Evolutionary conservation across 2,888 invertebrate genomes (phyloP).

Genomic region (Caenorhabditis panamensis): DNA sequence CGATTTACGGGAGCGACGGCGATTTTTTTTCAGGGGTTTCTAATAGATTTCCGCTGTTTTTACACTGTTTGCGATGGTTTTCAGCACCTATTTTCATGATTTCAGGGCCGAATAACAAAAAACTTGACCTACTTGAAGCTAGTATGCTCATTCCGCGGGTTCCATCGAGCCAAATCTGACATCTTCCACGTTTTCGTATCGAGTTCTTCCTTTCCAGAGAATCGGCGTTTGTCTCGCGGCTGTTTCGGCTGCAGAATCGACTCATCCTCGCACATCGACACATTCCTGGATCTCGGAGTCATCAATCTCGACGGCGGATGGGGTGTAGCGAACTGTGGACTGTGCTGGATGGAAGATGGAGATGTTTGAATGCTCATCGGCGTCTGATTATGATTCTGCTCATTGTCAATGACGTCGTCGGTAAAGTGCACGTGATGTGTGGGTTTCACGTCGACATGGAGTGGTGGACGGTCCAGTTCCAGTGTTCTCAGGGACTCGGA

Average conservation of each 20-base stretch:
- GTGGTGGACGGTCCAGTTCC: neutral
- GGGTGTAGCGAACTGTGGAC: slow-evolving; percentile 3
- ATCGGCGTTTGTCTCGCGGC: slow-evolving; percentile 45
- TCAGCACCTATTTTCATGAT: too few species aligned
- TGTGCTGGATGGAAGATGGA: neutral
- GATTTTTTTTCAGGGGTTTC: too few species aligned
- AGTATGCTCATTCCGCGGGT: slow-evolving; percentile 72
- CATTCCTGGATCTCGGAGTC: slow-evolving; percentile 50
- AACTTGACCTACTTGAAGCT: slow-evolving; percentile 62
- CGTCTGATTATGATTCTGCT: slow-evolving; percentile 13
- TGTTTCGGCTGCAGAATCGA: slow-evolving; percentile 43
- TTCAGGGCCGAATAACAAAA: neutral
- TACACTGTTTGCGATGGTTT: too few species aligned
- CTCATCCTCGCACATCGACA: slow-evolving; percentile 61
- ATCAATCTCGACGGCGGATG: slow-evolving; percentile 22
- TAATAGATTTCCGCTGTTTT: too few species aligned
- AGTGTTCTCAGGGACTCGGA: slow-evolving; percentile 26
- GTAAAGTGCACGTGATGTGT: slow-evolving; percentile 46
- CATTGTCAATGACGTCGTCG: slow-evolving; percentile 40
- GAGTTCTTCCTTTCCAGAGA: slow-evolving; percentile 66
- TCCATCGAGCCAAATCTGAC: slow-evolving; percentile 74
- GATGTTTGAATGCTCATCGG: neutral
- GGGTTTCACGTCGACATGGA: slow-evolving; percentile 24
- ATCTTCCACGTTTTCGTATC: slow-evolving; percentile 72
- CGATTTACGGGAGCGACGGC: too few species aligned